Percentiles rank a stretch among this genome's conserved stretches.
Conservation (phyloP, 2,888 invertebrate genomes). For the Tipula unca region DNA sequence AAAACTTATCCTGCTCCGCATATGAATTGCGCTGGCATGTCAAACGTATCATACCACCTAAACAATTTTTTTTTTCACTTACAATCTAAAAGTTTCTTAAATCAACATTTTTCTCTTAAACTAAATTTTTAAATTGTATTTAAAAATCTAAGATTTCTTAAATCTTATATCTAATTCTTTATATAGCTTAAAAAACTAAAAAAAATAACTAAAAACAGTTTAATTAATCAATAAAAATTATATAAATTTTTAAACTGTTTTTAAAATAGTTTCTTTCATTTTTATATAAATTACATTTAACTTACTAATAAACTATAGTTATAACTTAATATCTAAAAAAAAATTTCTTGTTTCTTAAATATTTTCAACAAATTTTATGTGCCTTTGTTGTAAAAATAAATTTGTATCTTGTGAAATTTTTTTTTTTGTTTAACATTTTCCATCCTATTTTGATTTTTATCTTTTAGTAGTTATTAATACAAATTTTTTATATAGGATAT, state of each 20-base stretch:
- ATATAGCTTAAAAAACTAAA: background rate
- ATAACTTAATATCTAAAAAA: background rate
- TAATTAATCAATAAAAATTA: background rate
- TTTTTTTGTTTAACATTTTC: background rate
- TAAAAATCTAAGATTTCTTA: constrained; percentile 9
- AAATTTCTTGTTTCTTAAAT: background rate
- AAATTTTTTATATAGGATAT: background rate
- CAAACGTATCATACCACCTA: background rate
- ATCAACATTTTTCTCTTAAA: background rate
- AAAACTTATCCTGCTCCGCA: background rate
- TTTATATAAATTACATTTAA: background rate
- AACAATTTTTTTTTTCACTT: background rate
- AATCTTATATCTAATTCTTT: background rate
- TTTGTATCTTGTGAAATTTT: background rate
- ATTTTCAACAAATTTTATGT: background rate
- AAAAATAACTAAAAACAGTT: background rate
- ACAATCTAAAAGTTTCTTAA: background rate
- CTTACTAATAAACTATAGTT: background rate
- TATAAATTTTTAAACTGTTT: background rate
- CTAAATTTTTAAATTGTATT: background rate
- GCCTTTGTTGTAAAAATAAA: background rate
- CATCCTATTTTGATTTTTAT: background rate
- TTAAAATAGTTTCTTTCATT: background rate
- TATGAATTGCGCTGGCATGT: background rate
- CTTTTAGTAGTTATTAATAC: background rate